These are phyloP conservation scores for Thereuonema tuberculata DNA, from an alignment of 1,140 invertebrate genomes.

Conservation along the genomic window DNA sequence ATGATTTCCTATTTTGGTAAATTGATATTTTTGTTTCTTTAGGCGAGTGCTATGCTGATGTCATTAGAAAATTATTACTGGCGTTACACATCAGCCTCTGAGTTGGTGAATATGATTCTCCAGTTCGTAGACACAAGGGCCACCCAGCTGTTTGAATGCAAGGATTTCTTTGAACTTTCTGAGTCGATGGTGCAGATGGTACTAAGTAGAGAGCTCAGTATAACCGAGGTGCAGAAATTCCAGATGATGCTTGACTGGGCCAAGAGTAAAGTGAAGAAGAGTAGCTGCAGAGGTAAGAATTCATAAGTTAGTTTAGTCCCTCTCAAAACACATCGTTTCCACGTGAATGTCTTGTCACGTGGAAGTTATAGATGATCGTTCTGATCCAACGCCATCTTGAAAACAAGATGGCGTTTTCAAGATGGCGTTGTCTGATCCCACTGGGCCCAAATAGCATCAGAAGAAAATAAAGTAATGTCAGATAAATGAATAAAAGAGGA, in stretches of 20 bases:
- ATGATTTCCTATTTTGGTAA: no score
- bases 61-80: slow-evolving; percentile 89
- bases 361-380: no score
- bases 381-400: no score
- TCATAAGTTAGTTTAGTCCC: no score
- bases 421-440: no score
- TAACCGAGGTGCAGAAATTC: slow-evolving; percentile 81
- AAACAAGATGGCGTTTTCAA: no score
- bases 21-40: slow-evolving; percentile 22
- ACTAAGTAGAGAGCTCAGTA: slow-evolving; percentile 69
- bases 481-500: no score
- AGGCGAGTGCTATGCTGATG: slow-evolving; percentile 81
- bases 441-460: no score
- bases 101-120: slow-evolving; percentile 85
- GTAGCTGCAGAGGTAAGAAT: neutral
- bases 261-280: slow-evolving; percentile 49
- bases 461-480: neutral
- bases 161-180: slow-evolving; percentile 71
- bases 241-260: slow-evolving; percentile 86
- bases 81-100: slow-evolving; percentile 83
- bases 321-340: no score
- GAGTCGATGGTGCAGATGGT: slow-evolving; percentile 93
- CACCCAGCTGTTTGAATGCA: slow-evolving; percentile 56
- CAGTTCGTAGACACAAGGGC: slow-evolving; percentile 76
- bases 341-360: no score